Evolutionary conservation across 2,797 vertebrate species (phyloP).

Genomic region (Cephalopachus bancanus): DNA sequence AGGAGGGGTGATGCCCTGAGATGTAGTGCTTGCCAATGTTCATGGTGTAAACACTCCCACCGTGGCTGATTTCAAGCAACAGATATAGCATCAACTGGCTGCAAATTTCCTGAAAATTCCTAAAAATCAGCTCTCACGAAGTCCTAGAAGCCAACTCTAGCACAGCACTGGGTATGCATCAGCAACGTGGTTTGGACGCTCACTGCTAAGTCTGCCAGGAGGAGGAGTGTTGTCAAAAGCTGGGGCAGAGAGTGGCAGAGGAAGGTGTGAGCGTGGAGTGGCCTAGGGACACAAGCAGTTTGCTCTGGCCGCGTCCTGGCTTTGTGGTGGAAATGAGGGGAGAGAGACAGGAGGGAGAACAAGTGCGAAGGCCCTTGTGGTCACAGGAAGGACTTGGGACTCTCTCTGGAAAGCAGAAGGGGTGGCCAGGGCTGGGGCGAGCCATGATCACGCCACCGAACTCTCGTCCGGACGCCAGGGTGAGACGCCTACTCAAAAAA

Average conservation of each 20-base stretch:
- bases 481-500: no score
- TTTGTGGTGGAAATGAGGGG: neutral
- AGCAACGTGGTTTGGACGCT: neutral
- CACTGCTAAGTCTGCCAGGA: neutral
- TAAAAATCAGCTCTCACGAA: neutral
- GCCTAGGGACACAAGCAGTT: neutral
- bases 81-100: neutral
- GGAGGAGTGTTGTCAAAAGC: neutral
- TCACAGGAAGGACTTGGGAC: neutral
- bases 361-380: neutral
- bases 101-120: neutral
- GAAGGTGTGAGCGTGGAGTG: neutral
- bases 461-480: no score
- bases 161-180: neutral
- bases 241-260: neutral
- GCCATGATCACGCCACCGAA: no score
- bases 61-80: constrained; percentile 42
- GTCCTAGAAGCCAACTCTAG: neutral
- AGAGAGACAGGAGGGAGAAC: neutral
- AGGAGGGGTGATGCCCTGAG: neutral
- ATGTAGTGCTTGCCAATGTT: neutral
- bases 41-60: neutral
- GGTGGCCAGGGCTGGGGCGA: no score
- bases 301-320: neutral
- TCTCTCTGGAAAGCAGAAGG: neutral